Base-by-base conservation (phyloP, 1,140 invertebrate species). In the Drosophila repletoides region DNA sequence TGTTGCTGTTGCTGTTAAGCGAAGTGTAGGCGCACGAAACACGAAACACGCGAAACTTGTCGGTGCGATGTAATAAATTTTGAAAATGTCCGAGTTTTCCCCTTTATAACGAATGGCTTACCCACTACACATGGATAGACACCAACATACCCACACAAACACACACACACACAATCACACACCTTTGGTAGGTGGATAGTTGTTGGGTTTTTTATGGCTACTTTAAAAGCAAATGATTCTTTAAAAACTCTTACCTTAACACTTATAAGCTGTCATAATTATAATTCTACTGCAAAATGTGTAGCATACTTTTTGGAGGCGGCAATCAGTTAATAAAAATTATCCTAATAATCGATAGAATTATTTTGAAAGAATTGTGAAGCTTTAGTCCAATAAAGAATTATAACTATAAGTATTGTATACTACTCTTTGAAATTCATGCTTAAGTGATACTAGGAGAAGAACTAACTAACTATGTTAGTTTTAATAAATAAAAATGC, bases 31-130 rank as follows among this genome's bases (percentile, higher is more conserved):
- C 79, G 74, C 79, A 77, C 24, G 48, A 38, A 83, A 48, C n/a
- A n/a, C 76, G 76, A 76, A 83, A 83, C 79, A 83, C 79, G 79
- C 79, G 74, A 83, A 74, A 79, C 79, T 83, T 77, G 79, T 74
- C 79, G 79, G 74, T 67, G 79, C 74, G 64, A 84, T 67, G 79
- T 83, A 83, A 83, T 83, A 84, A 83, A 83, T 83, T 83, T 76
- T 72, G 34, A 84, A 77, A 84, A 84, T 68, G 79, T 83, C 79
- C 79, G 60, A 77, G 53, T 45, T 46, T 46, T 19, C 51, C 19
- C 51, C 52, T 31, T 56, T 46, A 83, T 84, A 81, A 84, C 74
- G 79, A 84, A 83, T 84, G 79, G 74, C 79, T 73, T 73, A 60
- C 59, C 68, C 77, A 83, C 66, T 74, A 60, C 65, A 65, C 56